Evolutionary conservation across 1,140 invertebrate genomes (phyloP), one percentile per base, ranked within the genome.

Genomic region (Plectus sambesii): DNA sequence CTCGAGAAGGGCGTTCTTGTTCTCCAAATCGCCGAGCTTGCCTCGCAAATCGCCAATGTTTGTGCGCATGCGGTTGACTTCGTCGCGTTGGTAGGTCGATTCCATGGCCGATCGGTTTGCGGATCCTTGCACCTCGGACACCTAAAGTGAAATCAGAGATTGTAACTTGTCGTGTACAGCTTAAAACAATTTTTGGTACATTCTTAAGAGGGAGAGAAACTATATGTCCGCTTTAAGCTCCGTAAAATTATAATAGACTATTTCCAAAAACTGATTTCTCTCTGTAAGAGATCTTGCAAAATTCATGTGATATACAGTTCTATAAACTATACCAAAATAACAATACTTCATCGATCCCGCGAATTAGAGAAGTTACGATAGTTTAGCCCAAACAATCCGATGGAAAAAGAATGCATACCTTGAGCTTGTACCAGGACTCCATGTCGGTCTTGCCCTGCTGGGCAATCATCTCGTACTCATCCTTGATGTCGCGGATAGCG

Each of bases 401-500:
- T n/a, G n/a, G n/a, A n/a, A n/a, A n/a, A n/a, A n/a, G n/a, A n/a
- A n/a, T 9, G 19, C 35, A 24, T 29, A 67, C 62, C 60, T 68
- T 68, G 36, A 69, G 57, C 43, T 69, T 69, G 49, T 68, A 68
- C 67, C 67, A 68, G 39, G 53, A 56, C 46, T 68, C 65, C 67
- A 69, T 68, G 41, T 75, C 73, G 24, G 66, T 65, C 44, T 67
- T 59, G 48, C 72, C 70, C 44, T 71, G 66, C 45, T 75, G 72
- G 23, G 72, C 60, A 57, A 74, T 75, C 58, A 62, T 59, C 58
- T 76, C 74, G 51, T 76, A 76, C 55, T 76, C 74, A 42, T 69
- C 65, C 55, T 75, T 74, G 51, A 76, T 75, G 54, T 76, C 74
- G 27, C 72, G 54, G 53, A 76, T 74, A 35, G 74, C 74, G 47